Evolutionary conservation across 2,888 invertebrate genomes (phyloP).

Genomic region (Athripsodes cinereus): DNA sequence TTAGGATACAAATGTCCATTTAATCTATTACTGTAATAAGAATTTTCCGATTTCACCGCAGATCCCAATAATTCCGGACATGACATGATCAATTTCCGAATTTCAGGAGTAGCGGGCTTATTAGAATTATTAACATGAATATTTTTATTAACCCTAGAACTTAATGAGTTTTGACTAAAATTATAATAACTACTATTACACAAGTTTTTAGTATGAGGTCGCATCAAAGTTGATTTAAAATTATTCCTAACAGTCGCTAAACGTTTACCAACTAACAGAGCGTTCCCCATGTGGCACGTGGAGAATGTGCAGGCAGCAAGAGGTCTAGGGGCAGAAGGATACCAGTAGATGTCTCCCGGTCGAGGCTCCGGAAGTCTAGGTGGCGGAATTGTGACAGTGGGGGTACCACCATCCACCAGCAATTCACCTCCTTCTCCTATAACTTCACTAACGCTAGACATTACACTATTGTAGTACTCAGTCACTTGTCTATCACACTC

Average conservation of each 20-base stretch:
- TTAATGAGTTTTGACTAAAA: slow-evolving; percentile 38
- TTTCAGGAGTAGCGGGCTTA: slow-evolving; percentile 45
- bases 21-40: slow-evolving; percentile 28
- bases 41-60: slow-evolving; percentile 28
- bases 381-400: slow-evolving; percentile 29
- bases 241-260: slow-evolving; percentile 47
- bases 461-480: slow-evolving; percentile 41
- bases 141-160: slow-evolving; percentile 39
- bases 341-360: slow-evolving; percentile 45
- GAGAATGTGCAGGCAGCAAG: slow-evolving; percentile 53
- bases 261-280: slow-evolving; percentile 48
- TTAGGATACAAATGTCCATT: slow-evolving; percentile 22
- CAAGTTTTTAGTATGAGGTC: slow-evolving; percentile 9
- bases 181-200: slow-evolving; percentile 29
- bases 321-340: slow-evolving; percentile 53
- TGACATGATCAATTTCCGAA: slow-evolving; percentile 47
- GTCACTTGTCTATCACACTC: slow-evolving; percentile 43
- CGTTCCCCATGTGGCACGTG: slow-evolving; percentile 52
- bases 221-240: slow-evolving; percentile 32
- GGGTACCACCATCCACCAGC: slow-evolving; percentile 5
- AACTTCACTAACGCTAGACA: slow-evolving; percentile 5
- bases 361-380: slow-evolving; percentile 35
- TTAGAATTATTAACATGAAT: slow-evolving; percentile 43
- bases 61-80: slow-evolving; percentile 37
- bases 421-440: slow-evolving; percentile 10